Evolutionary conservation across 2,888 invertebrate species (phyloP).

Genomic region (Falcaria lacertinaria): DNA sequence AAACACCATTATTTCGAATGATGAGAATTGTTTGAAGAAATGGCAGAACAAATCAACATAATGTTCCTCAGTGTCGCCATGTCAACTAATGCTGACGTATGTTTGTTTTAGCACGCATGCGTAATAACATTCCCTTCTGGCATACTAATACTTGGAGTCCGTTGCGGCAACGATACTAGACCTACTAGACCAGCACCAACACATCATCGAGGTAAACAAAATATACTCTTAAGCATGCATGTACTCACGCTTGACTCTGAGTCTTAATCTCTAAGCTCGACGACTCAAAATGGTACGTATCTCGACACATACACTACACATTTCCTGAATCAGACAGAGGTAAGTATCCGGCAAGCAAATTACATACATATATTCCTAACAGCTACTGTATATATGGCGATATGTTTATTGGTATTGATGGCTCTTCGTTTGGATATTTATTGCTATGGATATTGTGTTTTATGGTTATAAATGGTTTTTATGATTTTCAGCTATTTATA

Average conservation of each 20-base stretch:
- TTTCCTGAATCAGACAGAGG: conserved; percentile 11
- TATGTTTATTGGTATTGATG: conserved; percentile 10
- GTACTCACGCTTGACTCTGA: conserved; percentile 26
- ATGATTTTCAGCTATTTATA: no score
- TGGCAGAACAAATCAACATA: conserved; percentile 35
- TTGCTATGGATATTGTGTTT: not conserved
- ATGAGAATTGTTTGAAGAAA: conserved; percentile 23
- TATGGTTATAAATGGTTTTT: not conserved
- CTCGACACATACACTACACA: conserved; percentile 18
- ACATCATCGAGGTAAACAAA: conserved; percentile 58
- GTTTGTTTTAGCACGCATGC: conserved; percentile 80
- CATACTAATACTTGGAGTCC: conserved; percentile 75
- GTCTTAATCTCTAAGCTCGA: conserved; percentile 18
- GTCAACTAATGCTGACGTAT: conserved; percentile 72
- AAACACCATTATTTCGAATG: not conserved
- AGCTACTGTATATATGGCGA: conserved; percentile 67
- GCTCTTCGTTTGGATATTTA: conserved; percentile 17
- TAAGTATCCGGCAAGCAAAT: conserved; percentile 27
- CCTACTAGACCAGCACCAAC: conserved; percentile 27
- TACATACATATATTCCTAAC: conserved; percentile 32
- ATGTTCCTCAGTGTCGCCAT: conserved; percentile 33
- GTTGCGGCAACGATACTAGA: conserved; percentile 58
- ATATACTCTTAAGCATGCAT: conserved; percentile 37
- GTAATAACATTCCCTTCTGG: conserved; percentile 80
- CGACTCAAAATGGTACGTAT: conserved; percentile 44